Evolutionary conservation across 2,888 invertebrate genomes (phyloP), one percentile per base, ranked within the genome.

Genomic region (Microplitis manilae): DNA sequence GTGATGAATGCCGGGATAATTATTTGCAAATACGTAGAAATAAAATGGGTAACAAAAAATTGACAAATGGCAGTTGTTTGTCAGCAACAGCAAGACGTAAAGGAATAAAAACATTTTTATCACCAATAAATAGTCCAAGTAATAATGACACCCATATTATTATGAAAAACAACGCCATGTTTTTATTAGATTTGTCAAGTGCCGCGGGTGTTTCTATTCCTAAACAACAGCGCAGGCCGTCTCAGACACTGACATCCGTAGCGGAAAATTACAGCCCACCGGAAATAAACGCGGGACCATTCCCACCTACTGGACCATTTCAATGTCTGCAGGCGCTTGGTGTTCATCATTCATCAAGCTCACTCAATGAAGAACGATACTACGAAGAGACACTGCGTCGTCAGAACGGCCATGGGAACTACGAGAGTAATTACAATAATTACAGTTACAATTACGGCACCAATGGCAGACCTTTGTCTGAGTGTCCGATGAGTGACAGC

Each of bases 121-220:
- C 90, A 81, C 86, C 90, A 73, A 85, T 91, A 78, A 84, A 86
- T 59, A 89, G 89, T 72, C 85, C 88, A 1, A 85, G 86, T 41
- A 86, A 91, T 80, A 88, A 90, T 87, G 92, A 92, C 76, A 90
- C 91, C 80, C 93, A 96, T 86, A 90, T 94, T 68, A 93, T 95
- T 5, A 96, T 98, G 93, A 95, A 95, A 84, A 97, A 97, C 87
- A 99, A 99, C 89, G 98, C 99, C 0, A 93, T 97, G 90, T 99
- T 98, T 88, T 90, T 99, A 9, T 91, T 99, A 78, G 98, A 98
- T 87, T 90, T 98, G 74, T 96, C 96, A 0, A 96, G 96, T 80
- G 94, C 95, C 1, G 93, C 94, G 4, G 92, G 93, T 0, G 85
- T 91, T 1, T 90, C 86, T 61, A 88, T 90, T 73, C 90, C 90